phyloP scores from a whole-genome alignment of 2,797 vertebrate genomes.

The Platyrinchus mystaceus region DNA sequence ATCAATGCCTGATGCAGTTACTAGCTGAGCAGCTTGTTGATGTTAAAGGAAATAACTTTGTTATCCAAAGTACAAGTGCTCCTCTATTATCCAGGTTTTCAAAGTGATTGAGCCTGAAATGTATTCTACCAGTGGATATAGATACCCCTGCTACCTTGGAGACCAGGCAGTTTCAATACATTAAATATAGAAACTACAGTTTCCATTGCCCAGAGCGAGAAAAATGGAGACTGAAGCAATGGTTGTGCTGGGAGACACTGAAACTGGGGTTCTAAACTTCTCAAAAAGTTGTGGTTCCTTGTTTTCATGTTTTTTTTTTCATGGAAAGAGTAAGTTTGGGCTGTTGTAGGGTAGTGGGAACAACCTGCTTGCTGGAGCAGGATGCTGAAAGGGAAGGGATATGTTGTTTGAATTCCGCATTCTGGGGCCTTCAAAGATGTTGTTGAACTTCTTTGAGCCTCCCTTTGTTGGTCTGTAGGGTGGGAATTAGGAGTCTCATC shows the following conservation, averaged over 20 bases:
- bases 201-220: constrained; percentile 52
- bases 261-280: neutral
- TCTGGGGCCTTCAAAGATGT: neutral
- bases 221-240: constrained; percentile 38
- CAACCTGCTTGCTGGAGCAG: neutral
- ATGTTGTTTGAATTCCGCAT: neutral
- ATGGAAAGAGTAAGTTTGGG: neutral
- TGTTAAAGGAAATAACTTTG: constrained; percentile 67
- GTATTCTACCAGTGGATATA: constrained; percentile 21
- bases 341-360: neutral
- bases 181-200: constrained; percentile 49
- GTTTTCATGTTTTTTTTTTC: neutral
- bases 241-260: neutral
- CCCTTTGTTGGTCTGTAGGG: neutral
- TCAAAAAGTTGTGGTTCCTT: neutral
- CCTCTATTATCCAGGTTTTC: constrained; percentile 68
- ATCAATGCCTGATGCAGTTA: constrained; percentile 71
- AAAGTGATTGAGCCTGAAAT: constrained; percentile 71
- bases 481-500: neutral
- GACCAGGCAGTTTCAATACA: constrained; percentile 59
- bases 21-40: constrained; percentile 69
- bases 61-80: constrained; percentile 62
- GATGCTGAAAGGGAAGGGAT: neutral
- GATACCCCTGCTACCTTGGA: constrained; percentile 62
- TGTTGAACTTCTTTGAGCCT: neutral